Conservation (phyloP, 2,888 invertebrate genomes). For the Caenorhabditis doughertyi region DNA sequence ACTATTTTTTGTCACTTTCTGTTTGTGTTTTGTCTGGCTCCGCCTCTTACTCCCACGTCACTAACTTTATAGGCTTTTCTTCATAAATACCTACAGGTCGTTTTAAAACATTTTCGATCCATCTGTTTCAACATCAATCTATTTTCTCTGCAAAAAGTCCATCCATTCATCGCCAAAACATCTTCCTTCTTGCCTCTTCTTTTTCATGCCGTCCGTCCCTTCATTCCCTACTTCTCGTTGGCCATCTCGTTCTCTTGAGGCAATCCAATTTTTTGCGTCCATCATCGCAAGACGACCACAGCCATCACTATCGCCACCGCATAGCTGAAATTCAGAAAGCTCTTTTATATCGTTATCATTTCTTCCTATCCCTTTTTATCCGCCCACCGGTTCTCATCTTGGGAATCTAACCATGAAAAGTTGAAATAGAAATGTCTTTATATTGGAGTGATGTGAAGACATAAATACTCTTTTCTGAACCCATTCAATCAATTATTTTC, state of each 20-base stretch:
- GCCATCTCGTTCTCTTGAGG: conserved; percentile 48
- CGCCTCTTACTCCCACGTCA: conserved; percentile 42
- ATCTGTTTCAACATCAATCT: conserved; percentile 29
- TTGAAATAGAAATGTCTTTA: no score
- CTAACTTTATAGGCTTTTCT: not conserved
- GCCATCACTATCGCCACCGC: conserved; percentile 26
- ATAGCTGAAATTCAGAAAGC: conserved; percentile 54
- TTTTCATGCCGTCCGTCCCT: conserved; percentile 19
- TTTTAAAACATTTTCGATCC: conserved; percentile 17
- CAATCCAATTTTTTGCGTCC: conserved; percentile 40
- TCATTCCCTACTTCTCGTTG: conserved; percentile 28
- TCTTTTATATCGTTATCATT: conserved; percentile 16
- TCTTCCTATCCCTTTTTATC: conserved; percentile 30
- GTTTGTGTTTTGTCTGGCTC: conserved; percentile 25
- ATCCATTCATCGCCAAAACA: conserved; percentile 58
- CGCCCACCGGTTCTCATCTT: no score
- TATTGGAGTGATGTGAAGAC: no score
- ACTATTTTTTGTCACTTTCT: conserved; percentile 16
- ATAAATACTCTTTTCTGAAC: no score
- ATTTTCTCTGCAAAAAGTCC: conserved; percentile 36
- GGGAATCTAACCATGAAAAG: no score
- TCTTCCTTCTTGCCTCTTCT: conserved; percentile 28
- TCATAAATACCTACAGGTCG: not conserved
- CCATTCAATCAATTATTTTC: no score
- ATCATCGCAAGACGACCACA: conserved; percentile 17